Percentiles rank a stretch among this genome's conserved stretches.
These are phyloP conservation scores for Trachymyrmex cornetzi DNA, from an alignment of 1,140 invertebrate species.

Conservation along the genomic window DNA sequence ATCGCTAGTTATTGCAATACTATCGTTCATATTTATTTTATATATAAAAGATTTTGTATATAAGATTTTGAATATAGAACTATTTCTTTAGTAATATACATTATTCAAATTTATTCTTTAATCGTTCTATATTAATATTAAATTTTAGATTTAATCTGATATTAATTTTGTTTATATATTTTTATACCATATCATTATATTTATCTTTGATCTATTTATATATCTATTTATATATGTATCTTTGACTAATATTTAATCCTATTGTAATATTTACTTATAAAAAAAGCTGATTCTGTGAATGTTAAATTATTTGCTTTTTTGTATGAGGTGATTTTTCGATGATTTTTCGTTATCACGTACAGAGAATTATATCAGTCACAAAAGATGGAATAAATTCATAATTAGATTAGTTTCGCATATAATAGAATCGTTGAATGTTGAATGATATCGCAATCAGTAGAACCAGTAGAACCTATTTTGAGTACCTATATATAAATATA, in stretches of 20 bases:
- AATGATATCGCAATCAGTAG: not conserved
- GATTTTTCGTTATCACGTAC: not conserved
- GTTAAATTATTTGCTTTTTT: not conserved
- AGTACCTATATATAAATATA: not conserved
- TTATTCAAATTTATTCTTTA: not conserved
- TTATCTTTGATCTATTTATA: no score
- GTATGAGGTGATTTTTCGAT: no score
- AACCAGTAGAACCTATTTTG: not conserved
- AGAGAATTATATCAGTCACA: not conserved
- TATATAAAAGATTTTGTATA: not conserved
- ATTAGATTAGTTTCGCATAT: not conserved
- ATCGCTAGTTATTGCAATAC: not conserved
- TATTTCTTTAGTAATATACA: not conserved
- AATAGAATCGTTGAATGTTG: not conserved
- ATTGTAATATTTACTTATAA: not conserved
- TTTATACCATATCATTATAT: not conserved
- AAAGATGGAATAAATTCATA: not conserved
- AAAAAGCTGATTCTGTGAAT: not conserved
- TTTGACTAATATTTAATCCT: not conserved
- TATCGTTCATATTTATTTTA: constrained; percentile 35
- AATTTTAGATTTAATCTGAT: not conserved
- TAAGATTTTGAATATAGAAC: not conserved
- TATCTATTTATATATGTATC: not conserved
- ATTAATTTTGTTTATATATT: constrained; percentile 16
- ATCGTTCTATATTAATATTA: not conserved